Base-by-base conservation (phyloP, 2,113 vertebrate species). In the Columbina picui region DNA sequence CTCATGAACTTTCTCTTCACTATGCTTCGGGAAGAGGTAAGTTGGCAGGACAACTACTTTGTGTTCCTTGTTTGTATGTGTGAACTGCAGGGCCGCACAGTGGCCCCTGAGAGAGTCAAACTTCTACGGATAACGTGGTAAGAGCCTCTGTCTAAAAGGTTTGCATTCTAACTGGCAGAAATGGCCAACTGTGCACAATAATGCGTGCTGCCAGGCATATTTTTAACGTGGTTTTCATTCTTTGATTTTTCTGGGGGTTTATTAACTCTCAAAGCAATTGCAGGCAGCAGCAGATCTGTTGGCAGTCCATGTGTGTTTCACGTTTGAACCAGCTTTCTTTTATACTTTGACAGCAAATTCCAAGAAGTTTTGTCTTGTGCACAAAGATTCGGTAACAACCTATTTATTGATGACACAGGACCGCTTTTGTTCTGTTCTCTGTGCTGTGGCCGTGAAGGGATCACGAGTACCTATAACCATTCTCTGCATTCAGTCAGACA, bases 1-100 rank as follows among this genome's bases (percentile, higher is more conserved):
- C 98, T 98, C 83, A 98, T 98, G 98, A 98, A 97, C 93, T 98
- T 98, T 84, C 98, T 98, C 69, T 98, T 98, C 96, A 98, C 98
- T 29, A 98, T 98, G 98, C 97, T 98, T 49, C 97, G 98, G 25
- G 98, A 98, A 63, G 98, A 98, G 98, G 98, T 98, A 69, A 68
- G 97, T n/a, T 36, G 14, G 13, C 30, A 56, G 36, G 18, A n/a
- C 30, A 16, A 0, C 39, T 74, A 5, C 49, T 87, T 17, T 45
- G 53, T 68, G 32, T 61, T 71, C 47, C 38, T 45, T 47, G 36
- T 39, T 49, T 41, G 26, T 30, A 12, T 18, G 7, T 22, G 39
- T 29, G n/a, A 69, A 18, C 64, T 56, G 43, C 60, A 86, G 73
- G 61, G 47, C 34, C 50, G 68, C 56, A 30, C 16, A 7, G 68